Evolutionary conservation across 2,797 vertebrate genomes (phyloP).

Genomic region (Semotilus atromaculatus): DNA sequence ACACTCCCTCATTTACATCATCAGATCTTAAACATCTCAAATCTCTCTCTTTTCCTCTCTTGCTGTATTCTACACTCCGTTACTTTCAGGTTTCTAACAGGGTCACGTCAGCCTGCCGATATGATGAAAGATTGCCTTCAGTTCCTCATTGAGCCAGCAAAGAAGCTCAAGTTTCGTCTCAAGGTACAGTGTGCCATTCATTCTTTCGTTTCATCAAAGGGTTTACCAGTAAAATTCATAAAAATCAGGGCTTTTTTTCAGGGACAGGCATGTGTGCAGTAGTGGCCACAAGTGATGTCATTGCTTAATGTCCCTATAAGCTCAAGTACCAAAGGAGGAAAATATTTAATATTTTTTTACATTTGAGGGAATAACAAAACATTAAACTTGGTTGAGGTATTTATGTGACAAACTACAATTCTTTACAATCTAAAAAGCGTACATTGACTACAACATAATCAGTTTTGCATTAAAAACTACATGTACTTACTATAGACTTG

Average conservation of each 20-base stretch:
- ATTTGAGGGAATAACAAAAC: background rate
- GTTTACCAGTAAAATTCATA: background rate
- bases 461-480: background rate
- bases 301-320: background rate
- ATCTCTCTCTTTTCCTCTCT: background rate
- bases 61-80: background rate
- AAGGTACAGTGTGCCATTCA: slow-evolving; percentile 67
- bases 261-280: background rate
- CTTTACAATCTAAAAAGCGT: too few species aligned
- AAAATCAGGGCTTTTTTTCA: background rate
- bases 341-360: too few species aligned
- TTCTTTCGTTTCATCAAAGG: background rate
- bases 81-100: background rate
- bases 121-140: slow-evolving; percentile 84
- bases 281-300: background rate
- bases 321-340: background rate
- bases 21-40: background rate
- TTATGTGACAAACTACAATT: background rate
- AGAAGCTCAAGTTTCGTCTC: slow-evolving; percentile 80
- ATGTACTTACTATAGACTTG: too few species aligned
- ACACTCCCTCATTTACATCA: background rate
- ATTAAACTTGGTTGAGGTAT: background rate
- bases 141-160: slow-evolving; percentile 81
- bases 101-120: slow-evolving; percentile 67
- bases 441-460: too few species aligned